Evolutionary conservation across 1,140 invertebrate species (phyloP).

Genomic region (Tetranychus urticae): DNA sequence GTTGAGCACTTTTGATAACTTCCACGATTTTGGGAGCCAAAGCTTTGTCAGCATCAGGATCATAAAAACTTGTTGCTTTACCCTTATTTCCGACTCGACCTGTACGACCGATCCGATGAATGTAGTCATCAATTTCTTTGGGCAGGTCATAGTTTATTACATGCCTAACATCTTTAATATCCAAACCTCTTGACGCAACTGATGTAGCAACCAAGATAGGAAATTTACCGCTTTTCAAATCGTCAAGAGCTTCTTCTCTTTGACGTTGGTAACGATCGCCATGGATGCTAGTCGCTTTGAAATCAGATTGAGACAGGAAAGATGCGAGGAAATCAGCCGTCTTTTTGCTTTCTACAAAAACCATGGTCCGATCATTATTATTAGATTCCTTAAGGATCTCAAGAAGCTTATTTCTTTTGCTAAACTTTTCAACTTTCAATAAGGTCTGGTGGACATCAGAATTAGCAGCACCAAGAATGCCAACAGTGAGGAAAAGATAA

Average conservation of each 20-base stretch:
- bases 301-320: slow-evolving; percentile 37
- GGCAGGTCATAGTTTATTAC: slow-evolving; percentile 93
- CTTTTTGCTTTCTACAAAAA: slow-evolving; percentile 73
- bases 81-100: slow-evolving; percentile 42
- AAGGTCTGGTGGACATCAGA: slow-evolving; percentile 65
- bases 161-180: slow-evolving; percentile 80
- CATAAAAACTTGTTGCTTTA: slow-evolving; percentile 89
- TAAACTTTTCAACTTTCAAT: slow-evolving; percentile 37
- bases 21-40: slow-evolving; percentile 39
- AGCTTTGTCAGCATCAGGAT: slow-evolving; percentile 32
- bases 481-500: slow-evolving; percentile 62
- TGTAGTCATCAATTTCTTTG: slow-evolving; percentile 85
- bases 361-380: slow-evolving; percentile 29
- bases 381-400: slow-evolving; percentile 38
- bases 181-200: slow-evolving; percentile 68
- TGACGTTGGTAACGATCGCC: slow-evolving; percentile 70
- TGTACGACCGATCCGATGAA: slow-evolving; percentile 88
- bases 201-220: slow-evolving; percentile 67
- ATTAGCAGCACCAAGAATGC: slow-evolving; percentile 68
- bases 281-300: slow-evolving; percentile 67
- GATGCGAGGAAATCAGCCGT: slow-evolving; percentile 67
- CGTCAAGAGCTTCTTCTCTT: slow-evolving; percentile 56
- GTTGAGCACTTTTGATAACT: slow-evolving; percentile 30
- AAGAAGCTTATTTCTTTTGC: slow-evolving; percentile 45
- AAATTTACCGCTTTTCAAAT: slow-evolving; percentile 48